Base-by-base conservation (phyloP, 2,888 invertebrate species). In the Watsonalla binaria region DNA sequence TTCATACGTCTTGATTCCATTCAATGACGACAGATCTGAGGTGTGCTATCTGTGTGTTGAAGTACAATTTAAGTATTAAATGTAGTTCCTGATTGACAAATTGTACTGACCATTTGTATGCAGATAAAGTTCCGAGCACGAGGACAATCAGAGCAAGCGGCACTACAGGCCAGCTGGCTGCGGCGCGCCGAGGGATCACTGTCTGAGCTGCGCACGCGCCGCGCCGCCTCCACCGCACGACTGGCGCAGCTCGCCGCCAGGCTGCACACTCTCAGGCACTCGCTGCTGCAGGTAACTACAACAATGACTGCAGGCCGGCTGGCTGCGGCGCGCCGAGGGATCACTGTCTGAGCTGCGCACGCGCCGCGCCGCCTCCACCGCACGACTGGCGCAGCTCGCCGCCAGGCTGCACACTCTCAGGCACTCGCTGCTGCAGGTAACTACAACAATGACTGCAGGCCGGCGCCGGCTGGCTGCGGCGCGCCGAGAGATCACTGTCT, bases 131-230 rank as follows among this genome's bases (percentile, higher is more conserved):
- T 95, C 82, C 93, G 99, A 11, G 93, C 97, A 53, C 93, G 96
- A 60, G 95, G 95, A 66, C 98, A 98, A 73, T 94, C 96, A 70
- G 94, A 95, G 70, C 96, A 97, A 86, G 96, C 96, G 0, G 92
- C 94, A 53, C 92, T 96, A 54, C 98, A 98, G 77, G 93, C 95
- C 54, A 93, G 94, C 24, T 96, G 96, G 80, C 87, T 98, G 63
- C 93, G 95, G 64, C 94, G 95, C 75, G 95, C 97, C 6, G 93
- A 94, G 1, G 94, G 94, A 51, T 96, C 96, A 70, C 93, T 98
- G 57, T 92, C 92, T 42, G 94, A 94, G 68, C 85, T 98, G 70
- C 95, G 96, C 72, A 94, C 95, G 65, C 94, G 96, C 58, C 96
- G 97, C 76, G 94, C 96, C 8, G 93, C 95, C 51, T 94, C 96